Percentiles rank a stretch among this genome's conserved stretches.
These are phyloP conservation scores for Picathartes gymnocephalus DNA, from an alignment of 2,113 vertebrate species.

Conservation along the genomic window DNA sequence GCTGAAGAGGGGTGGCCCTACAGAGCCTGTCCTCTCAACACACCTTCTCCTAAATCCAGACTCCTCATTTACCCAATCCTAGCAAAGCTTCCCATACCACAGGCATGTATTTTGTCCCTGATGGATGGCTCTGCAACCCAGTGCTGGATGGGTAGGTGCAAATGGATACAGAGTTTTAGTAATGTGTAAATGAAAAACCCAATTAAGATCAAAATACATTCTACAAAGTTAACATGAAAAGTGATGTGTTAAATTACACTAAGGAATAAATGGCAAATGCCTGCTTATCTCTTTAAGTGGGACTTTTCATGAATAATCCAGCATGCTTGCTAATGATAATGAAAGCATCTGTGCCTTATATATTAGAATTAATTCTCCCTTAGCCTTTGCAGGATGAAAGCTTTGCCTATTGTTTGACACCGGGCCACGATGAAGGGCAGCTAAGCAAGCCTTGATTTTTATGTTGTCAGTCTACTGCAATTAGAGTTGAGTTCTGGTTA, in stretches of 20 bases:
- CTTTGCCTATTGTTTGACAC: background rate
- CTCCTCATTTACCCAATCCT: background rate
- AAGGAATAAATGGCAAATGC: conserved; percentile 32
- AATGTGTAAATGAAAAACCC: background rate
- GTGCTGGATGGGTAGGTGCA: background rate
- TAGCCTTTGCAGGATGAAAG: background rate
- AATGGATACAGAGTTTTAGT: background rate
- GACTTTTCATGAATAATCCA: conserved; percentile 34
- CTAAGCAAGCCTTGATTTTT: conserved; percentile 12
- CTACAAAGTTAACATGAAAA: conserved; percentile 21
- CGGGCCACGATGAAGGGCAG: background rate
- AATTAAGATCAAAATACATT: conserved; percentile 17
- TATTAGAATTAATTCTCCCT: background rate
- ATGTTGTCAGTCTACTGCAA: background rate
- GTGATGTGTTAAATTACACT: background rate
- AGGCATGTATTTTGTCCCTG: background rate
- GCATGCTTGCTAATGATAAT: conserved; percentile 19
- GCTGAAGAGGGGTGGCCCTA: background rate
- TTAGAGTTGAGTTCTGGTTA: background rate
- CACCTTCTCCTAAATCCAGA: background rate
- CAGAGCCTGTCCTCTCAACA: background rate
- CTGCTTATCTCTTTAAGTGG: background rate
- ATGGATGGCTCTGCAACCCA: background rate
- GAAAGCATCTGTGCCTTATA: background rate
- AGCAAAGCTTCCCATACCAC: background rate